Base-by-base conservation (phyloP, 1,140 invertebrate genomes). In the Cydia fagiglandana region DNA sequence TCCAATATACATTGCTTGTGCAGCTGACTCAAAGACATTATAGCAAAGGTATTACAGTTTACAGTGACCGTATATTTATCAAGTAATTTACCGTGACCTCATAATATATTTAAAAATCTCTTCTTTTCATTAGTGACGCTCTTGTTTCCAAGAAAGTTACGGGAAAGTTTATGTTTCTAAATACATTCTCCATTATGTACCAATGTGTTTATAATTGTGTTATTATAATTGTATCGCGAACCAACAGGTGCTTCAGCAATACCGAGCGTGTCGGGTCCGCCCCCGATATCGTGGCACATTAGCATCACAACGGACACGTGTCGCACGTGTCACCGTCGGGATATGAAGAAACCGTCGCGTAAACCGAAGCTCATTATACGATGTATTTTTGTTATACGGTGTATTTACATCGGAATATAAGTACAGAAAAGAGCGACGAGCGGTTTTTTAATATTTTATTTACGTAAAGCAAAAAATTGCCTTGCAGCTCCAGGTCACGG, bases 291-390 rank as follows among this genome's bases (percentile, higher is more conserved):
- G 64, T 7, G 30, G n/a, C 56, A 38, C 64, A 68, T 68, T 68
- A 38, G 64, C 64, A 68, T 68, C 64, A 68, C 64, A 68, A 68
- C 64, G 64, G 64, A 38, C 64, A 38, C 64, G 64, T 30, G 30
- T 30, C 64, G 64, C 64, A 68, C 64, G 64, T 68, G 64, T 68
- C 64, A 17, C 24, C 20, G 64, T 13, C 64, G 28, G 56, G 56
- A 61, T 20, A 24, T 6, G 20, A 24, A 50, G 47, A 50, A 50
- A 9, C 17, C 2, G 7, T 12, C 56, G 56, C 20, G 20, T 56
- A 0, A 20, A 56, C 53, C 15, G 6, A 15, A 61, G 0, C 20
- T 61, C 56, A 61, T 61, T 61, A 24, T 61, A 24, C 17, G 4
- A 10, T 24, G 4, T 20, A 61, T 9, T 24, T 17, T 61, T 20